These are phyloP conservation scores for Eupsittula cactorum DNA, from an alignment of 2,113 vertebrate genomes.

Conservation along the genomic window DNA sequence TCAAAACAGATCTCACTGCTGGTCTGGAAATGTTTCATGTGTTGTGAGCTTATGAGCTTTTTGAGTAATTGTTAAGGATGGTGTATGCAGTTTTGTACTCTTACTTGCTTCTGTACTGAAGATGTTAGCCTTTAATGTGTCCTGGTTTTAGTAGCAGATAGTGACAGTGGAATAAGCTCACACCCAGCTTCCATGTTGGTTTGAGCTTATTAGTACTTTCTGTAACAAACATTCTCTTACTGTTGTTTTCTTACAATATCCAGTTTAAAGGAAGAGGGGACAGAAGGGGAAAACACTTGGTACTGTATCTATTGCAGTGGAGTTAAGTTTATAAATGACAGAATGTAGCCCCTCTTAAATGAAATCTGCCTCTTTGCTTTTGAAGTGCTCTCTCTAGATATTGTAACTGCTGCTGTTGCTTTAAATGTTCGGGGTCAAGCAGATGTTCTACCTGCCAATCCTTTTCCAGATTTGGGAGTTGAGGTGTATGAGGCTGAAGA, in stretches of 20 bases:
- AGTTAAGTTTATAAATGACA: neutral
- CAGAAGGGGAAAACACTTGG: neutral
- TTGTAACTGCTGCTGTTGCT: neutral
- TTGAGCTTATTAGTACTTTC: neutral
- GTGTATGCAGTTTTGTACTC: neutral
- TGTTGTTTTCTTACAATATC: neutral
- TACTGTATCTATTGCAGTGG: neutral
- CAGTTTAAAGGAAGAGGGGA: neutral
- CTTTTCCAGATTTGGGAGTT: neutral
- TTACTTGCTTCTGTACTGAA: neutral
- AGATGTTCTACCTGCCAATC: slow-evolving; percentile 16
- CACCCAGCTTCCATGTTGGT: neutral
- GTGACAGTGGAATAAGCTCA: neutral
- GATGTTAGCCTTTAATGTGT: accelerated
- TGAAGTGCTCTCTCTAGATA: neutral
- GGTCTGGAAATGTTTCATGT: neutral
- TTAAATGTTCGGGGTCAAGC: neutral
- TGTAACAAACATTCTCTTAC: neutral
- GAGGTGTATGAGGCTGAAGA: slow-evolving; percentile 17
- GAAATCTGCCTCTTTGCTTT: neutral
- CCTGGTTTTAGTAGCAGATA: neutral
- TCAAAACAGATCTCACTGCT: neutral
- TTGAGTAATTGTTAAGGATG: neutral
- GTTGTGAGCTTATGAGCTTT: neutral
- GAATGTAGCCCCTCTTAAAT: neutral